phyloP scores from a whole-genome alignment of 2,888 invertebrate genomes.

The Proisotoma minuta region DNA sequence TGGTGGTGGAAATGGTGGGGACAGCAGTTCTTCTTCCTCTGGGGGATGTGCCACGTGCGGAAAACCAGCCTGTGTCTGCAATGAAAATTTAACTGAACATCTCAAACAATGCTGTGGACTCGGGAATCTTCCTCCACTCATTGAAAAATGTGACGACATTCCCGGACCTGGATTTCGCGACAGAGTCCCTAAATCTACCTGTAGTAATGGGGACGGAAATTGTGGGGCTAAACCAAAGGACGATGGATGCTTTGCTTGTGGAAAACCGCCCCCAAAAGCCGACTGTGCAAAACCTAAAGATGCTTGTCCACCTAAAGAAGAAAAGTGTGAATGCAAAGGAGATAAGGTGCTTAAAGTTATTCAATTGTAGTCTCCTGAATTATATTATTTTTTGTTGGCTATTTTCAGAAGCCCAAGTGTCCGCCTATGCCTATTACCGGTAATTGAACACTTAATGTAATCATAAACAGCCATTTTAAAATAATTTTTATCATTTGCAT shows the following conservation, averaged over 20 bases:
- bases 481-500: background rate
- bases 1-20: too few species aligned
- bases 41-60: too few species aligned
- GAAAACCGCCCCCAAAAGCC: too few species aligned
- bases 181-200: background rate
- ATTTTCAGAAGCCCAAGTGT: conserved; percentile 2
- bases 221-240: background rate
- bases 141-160: background rate
- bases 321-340: background rate
- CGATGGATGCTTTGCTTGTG: conserved; percentile 4
- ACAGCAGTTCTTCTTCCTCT: too few species aligned
- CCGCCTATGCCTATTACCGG: conserved; percentile 16
- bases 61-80: too few species aligned
- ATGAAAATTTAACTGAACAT: background rate
- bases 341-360: too few species aligned
- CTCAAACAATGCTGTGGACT: background rate
- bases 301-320: background rate
- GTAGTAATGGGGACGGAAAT: background rate
- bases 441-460: background rate
- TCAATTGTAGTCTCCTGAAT: too few species aligned
- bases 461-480: background rate
- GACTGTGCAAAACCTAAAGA: too few species aligned
- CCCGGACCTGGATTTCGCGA: background rate
- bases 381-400: background rate
- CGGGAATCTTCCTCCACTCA: background rate